These are phyloP conservation scores for Drepanosiphum platanoidis DNA, from an alignment of 2,888 invertebrate genomes.

Conservation along the genomic window DNA sequence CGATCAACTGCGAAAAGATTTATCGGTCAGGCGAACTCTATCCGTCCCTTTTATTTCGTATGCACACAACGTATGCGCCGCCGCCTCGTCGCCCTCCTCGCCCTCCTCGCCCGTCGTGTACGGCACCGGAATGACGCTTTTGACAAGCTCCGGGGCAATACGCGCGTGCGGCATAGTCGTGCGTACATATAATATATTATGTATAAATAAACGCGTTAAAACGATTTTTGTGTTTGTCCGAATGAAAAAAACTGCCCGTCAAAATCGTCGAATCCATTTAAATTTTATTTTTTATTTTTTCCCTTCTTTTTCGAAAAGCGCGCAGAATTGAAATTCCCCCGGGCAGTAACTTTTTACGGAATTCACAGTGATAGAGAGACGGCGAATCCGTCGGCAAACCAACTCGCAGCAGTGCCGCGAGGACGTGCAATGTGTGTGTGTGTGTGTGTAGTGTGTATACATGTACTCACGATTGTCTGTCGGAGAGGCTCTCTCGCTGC, in stretches of 20 bases:
- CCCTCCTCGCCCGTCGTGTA: neutral
- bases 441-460: no score
- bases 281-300: no score
- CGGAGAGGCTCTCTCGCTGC: no score
- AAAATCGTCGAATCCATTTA: neutral
- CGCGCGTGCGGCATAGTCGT: neutral
- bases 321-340: neutral
- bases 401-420: neutral
- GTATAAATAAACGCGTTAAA: neutral
- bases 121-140: constrained; percentile 8
- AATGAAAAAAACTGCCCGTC: neutral
- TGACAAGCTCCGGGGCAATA: neutral
- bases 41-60: neutral
- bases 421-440: no score
- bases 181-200: no score
- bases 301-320: no score
- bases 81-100: neutral
- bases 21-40: neutral
- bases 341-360: neutral
- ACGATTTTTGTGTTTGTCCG: neutral
- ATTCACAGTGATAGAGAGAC: neutral
- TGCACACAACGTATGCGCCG: neutral
- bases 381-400: no score
- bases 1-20: constrained; percentile 12
- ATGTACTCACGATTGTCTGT: no score